phyloP scores from a whole-genome alignment of 2,113 vertebrate species.

The Vanacampus margaritifer region DNA sequence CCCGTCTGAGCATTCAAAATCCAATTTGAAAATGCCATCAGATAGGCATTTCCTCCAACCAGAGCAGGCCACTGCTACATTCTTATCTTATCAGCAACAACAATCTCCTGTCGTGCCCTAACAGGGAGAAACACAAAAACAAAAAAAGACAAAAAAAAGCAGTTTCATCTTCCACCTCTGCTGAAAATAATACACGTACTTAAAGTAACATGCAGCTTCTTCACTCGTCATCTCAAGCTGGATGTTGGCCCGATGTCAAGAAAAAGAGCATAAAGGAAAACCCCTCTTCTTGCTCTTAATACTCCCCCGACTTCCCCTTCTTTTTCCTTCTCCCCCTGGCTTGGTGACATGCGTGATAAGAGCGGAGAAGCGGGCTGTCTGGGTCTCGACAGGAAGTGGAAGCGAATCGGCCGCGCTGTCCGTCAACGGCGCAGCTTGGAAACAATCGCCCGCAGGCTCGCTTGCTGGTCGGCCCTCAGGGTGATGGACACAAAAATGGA shows the following conservation, averaged over 20 bases:
- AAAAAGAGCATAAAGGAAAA: constrained; percentile 39
- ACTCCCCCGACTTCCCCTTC: constrained; percentile 31
- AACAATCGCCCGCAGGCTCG: constrained; percentile 66
- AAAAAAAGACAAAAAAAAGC: constrained; percentile 22
- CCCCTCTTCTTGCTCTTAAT: constrained; percentile 43
- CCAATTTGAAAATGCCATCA: constrained; percentile 68
- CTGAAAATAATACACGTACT: constrained; percentile 34
- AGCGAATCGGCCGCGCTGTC: constrained; percentile 68
- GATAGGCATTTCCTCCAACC: constrained; percentile 75
- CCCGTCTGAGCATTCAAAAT: constrained; percentile 63
- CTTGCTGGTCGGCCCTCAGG: constrained; percentile 43
- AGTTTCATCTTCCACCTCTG: constrained; percentile 52
- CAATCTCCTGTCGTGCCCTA: constrained; percentile 73
- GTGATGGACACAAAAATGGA: constrained; percentile 10
- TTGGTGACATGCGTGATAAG: constrained; percentile 64
- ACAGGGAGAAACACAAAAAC: constrained; percentile 68
- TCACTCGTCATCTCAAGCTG: constrained; percentile 15
- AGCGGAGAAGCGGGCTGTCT: constrained; percentile 54
- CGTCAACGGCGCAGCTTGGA: constrained; percentile 62
- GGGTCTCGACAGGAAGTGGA: constrained; percentile 73
- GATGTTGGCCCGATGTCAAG: constrained; percentile 34
- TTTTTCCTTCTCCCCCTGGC: constrained; percentile 45
- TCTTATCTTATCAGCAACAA: constrained; percentile 74
- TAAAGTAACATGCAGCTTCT: constrained; percentile 18
- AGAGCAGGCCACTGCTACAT: constrained; percentile 56